These are phyloP conservation scores for Sparus aurata DNA, from an alignment of 2,797 vertebrate species.

Conservation along the genomic window DNA sequence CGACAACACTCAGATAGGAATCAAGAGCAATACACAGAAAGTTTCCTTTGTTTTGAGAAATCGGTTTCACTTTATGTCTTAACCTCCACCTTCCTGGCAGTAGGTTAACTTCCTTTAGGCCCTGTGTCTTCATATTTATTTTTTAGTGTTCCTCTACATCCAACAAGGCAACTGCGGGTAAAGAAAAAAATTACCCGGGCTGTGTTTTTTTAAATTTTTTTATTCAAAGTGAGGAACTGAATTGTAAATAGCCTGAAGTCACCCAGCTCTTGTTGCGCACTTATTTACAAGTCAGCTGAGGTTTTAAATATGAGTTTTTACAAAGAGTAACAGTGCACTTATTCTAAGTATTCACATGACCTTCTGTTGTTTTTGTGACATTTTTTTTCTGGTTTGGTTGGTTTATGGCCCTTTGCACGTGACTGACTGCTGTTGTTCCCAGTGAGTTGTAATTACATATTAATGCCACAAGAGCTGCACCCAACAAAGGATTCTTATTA, in stretches of 20 bases:
- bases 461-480: background rate
- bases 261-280: background rate
- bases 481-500: too few relatives aligned
- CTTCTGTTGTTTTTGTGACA: background rate
- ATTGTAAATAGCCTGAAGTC: background rate
- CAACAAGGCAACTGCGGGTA: background rate
- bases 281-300: constrained; percentile 5
- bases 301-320: background rate
- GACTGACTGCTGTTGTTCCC: background rate
- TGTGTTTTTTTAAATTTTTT: constrained; percentile 18
- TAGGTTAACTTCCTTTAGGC: constrained; percentile 36
- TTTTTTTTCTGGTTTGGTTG: background rate
- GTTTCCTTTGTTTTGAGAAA: constrained; percentile 40
- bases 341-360: background rate
- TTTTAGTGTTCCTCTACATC: background rate
- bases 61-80: constrained; percentile 49
- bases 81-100: constrained; percentile 11
- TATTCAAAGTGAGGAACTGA: background rate
- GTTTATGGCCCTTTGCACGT: constrained; percentile 5
- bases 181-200: background rate
- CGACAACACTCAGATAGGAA: constrained; percentile 49
- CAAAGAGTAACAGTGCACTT: background rate
- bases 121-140: background rate
- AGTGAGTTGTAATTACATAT: background rate
- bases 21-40: constrained; percentile 41